Evolutionary conservation across 2,888 invertebrate species (phyloP).

Genomic region (Trachelus iudaicus): DNA sequence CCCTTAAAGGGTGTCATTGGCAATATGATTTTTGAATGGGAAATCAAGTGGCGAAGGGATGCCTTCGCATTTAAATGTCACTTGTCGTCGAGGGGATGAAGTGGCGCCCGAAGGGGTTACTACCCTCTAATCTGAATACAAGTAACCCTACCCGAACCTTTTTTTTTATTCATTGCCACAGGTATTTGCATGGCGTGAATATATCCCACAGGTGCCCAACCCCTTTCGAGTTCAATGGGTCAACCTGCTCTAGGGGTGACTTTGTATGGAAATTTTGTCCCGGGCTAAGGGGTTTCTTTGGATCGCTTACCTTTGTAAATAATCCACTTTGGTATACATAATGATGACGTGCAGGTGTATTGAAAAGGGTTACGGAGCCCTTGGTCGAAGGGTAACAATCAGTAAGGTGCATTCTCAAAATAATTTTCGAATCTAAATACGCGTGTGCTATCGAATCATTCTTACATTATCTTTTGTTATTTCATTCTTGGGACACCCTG

Average conservation of each 20-base stretch:
- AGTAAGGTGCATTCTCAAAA: background rate
- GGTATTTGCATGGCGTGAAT: slow-evolving; percentile 54
- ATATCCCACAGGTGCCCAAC: slow-evolving; percentile 46
- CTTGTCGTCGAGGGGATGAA: background rate
- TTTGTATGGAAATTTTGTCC: slow-evolving; percentile 44
- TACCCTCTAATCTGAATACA: slow-evolving; percentile 61
- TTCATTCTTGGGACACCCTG: slow-evolving; percentile 1
- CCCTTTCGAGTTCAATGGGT: slow-evolving; percentile 42
- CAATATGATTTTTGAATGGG: background rate
- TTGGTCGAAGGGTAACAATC: background rate
- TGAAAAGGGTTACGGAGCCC: background rate
- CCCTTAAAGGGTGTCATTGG: background rate
- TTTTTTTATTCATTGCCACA: slow-evolving; percentile 52
- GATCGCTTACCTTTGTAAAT: background rate
- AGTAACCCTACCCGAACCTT: slow-evolving; percentile 48
- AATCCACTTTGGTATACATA: background rate
- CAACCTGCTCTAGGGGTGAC: slow-evolving; percentile 39
- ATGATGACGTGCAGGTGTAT: background rate
- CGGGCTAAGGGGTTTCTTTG: background rate
- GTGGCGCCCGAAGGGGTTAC: background rate
- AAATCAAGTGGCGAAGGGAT: background rate
- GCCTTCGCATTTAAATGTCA: background rate
- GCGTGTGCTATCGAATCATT: background rate
- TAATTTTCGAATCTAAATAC: background rate
- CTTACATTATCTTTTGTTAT: background rate